phyloP scores from a whole-genome alignment of 2,888 invertebrate genomes.

The Lypha dubia region DNA sequence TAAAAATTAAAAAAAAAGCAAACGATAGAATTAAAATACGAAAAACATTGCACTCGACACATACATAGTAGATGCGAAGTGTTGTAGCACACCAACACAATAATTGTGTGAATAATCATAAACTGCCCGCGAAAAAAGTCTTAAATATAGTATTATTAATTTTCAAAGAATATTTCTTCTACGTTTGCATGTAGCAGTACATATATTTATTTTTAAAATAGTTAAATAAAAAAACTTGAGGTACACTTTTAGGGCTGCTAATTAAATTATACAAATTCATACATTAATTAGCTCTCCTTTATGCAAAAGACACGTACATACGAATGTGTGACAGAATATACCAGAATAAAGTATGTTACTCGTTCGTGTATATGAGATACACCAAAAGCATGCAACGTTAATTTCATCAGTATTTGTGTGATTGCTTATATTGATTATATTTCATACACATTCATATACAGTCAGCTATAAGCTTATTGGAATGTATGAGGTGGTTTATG shows the following conservation, averaged over 20 bases:
- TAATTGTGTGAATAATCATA: no score
- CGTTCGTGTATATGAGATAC: background rate
- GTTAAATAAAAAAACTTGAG: background rate
- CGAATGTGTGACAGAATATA: background rate
- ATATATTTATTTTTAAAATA: background rate
- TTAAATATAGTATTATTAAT: no score
- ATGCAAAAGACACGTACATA: background rate
- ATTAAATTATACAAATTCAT: background rate
- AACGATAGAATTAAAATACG: no score
- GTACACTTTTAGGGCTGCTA: constrained; percentile 2
- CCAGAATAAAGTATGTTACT: background rate
- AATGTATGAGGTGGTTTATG: constrained; percentile 4
- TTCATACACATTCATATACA: background rate
- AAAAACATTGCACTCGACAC: no score
- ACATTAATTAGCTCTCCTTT: background rate
- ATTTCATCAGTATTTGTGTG: background rate
- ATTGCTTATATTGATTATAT: background rate
- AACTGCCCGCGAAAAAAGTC: no score
- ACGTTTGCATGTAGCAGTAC: background rate
- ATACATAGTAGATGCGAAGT: no score
- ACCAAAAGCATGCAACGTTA: background rate
- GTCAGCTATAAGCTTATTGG: background rate
- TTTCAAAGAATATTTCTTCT: no score
- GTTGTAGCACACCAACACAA: no score
- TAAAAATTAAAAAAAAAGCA: no score